These are phyloP conservation scores for Eledone cirrhosa DNA, from an alignment of 2,888 invertebrate genomes.

Conservation along the genomic window DNA sequence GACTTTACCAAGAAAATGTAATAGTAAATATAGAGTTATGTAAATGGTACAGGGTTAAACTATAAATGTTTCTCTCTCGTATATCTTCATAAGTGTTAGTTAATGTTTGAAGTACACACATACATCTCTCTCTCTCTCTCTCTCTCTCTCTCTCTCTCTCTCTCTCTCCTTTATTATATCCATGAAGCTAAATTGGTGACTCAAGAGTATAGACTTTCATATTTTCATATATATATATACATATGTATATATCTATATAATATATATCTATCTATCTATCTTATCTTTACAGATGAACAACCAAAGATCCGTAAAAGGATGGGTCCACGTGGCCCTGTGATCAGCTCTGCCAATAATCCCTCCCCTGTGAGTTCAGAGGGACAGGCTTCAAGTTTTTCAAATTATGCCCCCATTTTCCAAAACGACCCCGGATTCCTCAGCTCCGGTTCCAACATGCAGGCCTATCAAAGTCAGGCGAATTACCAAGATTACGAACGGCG, in stretches of 20 bases:
- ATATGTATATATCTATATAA: too few species aligned
- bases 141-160: neutral
- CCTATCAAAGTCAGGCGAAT: conserved; percentile 26
- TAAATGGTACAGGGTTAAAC: too few species aligned
- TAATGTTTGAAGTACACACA: too few species aligned
- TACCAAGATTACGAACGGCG: conserved; percentile 19
- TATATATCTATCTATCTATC: neutral
- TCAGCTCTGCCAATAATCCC: neutral
- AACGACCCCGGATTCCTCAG: neutral
- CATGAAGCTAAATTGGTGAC: too few species aligned
- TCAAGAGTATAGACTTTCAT: too few species aligned
- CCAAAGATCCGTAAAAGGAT: conserved; percentile 38
- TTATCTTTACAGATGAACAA: conserved; percentile 33
- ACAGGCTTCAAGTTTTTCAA: conserved; percentile 22
- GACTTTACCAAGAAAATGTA: too few species aligned
- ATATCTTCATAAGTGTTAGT: too few species aligned
- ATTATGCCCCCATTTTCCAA: neutral
- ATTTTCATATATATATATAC: too few species aligned
- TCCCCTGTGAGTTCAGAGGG: neutral
- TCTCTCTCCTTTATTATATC: neutral
- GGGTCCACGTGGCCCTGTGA: conserved; percentile 40
- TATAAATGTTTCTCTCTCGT: too few species aligned
- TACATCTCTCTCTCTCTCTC: too few species aligned
- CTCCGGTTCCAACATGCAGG: conserved; percentile 4
- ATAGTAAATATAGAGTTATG: too few species aligned